Evolutionary conservation across 2,797 vertebrate genomes (phyloP).

Genomic region (Threskiornis aethiopicus): DNA sequence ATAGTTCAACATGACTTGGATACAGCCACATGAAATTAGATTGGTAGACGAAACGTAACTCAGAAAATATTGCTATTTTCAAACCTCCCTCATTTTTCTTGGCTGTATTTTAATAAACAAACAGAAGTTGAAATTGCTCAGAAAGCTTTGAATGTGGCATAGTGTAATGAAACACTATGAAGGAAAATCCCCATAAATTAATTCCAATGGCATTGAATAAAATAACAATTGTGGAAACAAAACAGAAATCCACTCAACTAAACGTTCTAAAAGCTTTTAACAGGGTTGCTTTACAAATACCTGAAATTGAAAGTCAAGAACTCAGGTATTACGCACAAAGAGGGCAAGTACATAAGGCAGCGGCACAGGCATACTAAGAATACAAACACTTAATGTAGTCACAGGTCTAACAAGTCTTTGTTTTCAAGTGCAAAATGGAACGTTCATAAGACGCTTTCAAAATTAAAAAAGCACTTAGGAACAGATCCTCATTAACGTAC

Average conservation of each 20-base stretch:
- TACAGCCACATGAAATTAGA: background rate
- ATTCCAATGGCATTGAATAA: background rate
- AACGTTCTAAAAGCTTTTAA: background rate
- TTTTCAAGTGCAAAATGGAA: background rate
- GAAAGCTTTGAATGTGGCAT: background rate
- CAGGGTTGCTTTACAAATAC: background rate
- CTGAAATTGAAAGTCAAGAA: background rate
- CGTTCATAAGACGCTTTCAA: background rate
- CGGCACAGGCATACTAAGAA: background rate
- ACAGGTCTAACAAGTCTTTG: background rate
- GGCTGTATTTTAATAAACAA: background rate
- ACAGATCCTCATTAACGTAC: background rate
- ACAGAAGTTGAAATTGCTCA: background rate
- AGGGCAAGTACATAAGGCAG: background rate
- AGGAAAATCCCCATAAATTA: background rate
- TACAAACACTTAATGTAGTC: background rate
- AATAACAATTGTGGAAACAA: background rate
- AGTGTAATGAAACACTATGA: fast-evolving
- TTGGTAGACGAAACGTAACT: background rate
- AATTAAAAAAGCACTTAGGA: background rate
- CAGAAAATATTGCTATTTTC: background rate
- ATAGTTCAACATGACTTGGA: background rate
- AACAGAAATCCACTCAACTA: background rate
- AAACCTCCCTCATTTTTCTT: background rate
- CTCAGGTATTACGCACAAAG: background rate